Conservation (phyloP, 1,140 invertebrate genomes). For the Panagrolaimus sp. region DNA sequence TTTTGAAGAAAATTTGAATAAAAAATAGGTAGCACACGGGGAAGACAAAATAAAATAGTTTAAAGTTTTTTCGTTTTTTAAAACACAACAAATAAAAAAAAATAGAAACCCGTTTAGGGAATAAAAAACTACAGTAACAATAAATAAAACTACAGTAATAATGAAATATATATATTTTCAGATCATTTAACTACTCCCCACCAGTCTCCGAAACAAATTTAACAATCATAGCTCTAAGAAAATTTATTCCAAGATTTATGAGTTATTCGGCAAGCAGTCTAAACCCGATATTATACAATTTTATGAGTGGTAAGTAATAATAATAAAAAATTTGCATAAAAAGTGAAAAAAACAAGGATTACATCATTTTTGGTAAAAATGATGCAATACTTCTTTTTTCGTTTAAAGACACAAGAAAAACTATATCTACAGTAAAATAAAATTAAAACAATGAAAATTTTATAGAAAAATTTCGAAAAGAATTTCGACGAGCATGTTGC, state of each 20-base stretch:
- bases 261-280: slow-evolving; percentile 58
- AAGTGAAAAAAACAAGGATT: slow-evolving; percentile 14
- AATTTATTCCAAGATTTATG: slow-evolving; percentile 45
- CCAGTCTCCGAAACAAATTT: slow-evolving; percentile 10
- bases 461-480: slow-evolving; percentile 68
- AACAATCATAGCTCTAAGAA: slow-evolving; percentile 20
- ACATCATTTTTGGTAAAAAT: not conserved
- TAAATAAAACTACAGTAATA: not conserved
- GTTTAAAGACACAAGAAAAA: too few species aligned
- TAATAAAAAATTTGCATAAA: not conserved
- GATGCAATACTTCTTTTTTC: too few species aligned
- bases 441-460: slow-evolving; percentile 31
- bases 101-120: not conserved
- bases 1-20: too few species aligned
- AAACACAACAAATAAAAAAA: too few species aligned
- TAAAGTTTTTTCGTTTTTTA: too few species aligned
- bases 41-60: too few species aligned
- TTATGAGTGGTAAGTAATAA: slow-evolving; percentile 76
- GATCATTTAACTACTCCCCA: slow-evolving; percentile 15
- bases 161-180: not conserved
- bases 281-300: slow-evolving; percentile 86
- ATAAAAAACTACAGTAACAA: not conserved
- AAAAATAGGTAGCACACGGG: too few species aligned
- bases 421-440: too few species aligned
- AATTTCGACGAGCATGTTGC: slow-evolving; percentile 66